phyloP scores from a whole-genome alignment of 2,113 vertebrate species.

The Columba livia region DNA sequence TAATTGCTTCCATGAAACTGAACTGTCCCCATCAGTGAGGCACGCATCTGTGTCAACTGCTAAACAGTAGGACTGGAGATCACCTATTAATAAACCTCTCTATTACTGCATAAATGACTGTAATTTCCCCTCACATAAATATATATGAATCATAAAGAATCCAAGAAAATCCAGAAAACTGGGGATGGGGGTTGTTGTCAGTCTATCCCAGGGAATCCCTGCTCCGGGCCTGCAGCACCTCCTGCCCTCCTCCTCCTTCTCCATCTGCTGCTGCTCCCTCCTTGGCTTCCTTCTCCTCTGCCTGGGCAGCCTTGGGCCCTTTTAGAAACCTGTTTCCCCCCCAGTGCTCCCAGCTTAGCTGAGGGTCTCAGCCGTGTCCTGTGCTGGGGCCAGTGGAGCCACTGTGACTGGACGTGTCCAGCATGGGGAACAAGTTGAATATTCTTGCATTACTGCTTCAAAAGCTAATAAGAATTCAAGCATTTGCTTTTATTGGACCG shows the following conservation, averaged over 20 bases:
- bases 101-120: neutral
- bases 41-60: neutral
- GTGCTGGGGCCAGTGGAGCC: accelerated
- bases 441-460: neutral
- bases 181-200: accelerated
- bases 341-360: neutral
- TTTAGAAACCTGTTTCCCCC: too few relatives aligned
- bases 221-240: neutral
- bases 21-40: neutral
- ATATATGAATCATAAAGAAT: neutral
- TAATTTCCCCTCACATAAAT: neutral
- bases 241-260: neutral
- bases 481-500: neutral
- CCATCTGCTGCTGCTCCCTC: too few relatives aligned
- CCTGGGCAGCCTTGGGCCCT: too few relatives aligned
- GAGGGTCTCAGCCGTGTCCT: neutral
- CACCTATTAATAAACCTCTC: neutral
- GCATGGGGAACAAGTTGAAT: neutral
- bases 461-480: neutral
- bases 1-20: neutral
- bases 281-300: too few relatives aligned
- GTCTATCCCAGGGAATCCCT: neutral
- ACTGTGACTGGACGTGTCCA: accelerated
- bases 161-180: neutral
- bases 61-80: neutral